These are phyloP conservation scores for Myanophis thanlyinensis DNA, from an alignment of 2,113 vertebrate genomes.

Conservation along the genomic window DNA sequence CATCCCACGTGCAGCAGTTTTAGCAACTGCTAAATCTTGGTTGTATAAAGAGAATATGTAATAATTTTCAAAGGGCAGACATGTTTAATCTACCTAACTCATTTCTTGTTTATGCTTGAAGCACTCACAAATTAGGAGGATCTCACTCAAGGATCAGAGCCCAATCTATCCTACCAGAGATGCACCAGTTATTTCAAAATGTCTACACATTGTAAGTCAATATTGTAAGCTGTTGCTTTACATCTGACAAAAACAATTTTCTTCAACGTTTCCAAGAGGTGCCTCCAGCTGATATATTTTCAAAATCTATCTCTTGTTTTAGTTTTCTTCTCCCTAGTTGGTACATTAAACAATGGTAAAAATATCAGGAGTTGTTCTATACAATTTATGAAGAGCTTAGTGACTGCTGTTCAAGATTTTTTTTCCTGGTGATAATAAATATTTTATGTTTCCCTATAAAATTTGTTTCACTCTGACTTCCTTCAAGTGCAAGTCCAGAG, in stretches of 20 bases:
- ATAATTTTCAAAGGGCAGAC: constrained; percentile 9
- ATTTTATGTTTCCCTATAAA: not conserved
- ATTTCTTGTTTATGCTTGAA: constrained; percentile 16
- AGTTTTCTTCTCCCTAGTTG: constrained; percentile 20
- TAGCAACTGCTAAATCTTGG: not conserved
- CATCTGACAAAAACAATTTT: constrained; percentile 54
- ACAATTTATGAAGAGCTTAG: not conserved
- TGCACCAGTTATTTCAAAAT: constrained; percentile 11
- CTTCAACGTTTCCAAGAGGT: constrained; percentile 26
- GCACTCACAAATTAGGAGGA: constrained; percentile 13
- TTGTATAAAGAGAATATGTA: constrained; percentile 17
- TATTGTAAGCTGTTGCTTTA: constrained; percentile 19
- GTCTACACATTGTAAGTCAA: constrained; percentile 34
- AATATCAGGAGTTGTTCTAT: not conserved
- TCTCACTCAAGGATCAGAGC: constrained; percentile 29
- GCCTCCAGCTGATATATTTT: constrained; percentile 40
- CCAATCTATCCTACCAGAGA: constrained; percentile 19
- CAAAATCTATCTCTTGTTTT: constrained; percentile 34
- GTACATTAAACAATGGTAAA: not conserved
- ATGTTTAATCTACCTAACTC: not conserved
- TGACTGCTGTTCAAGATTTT: not conserved
- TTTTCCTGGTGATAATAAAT: not conserved
- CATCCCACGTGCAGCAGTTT: not conserved
- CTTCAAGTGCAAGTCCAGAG: not conserved
- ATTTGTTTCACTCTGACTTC: not conserved